A percentile compares a stretch with the other conserved stretches of the same genome.
phyloP scores from a whole-genome alignment of 2,888 invertebrate species.

The Hydriomena furcata region DNA sequence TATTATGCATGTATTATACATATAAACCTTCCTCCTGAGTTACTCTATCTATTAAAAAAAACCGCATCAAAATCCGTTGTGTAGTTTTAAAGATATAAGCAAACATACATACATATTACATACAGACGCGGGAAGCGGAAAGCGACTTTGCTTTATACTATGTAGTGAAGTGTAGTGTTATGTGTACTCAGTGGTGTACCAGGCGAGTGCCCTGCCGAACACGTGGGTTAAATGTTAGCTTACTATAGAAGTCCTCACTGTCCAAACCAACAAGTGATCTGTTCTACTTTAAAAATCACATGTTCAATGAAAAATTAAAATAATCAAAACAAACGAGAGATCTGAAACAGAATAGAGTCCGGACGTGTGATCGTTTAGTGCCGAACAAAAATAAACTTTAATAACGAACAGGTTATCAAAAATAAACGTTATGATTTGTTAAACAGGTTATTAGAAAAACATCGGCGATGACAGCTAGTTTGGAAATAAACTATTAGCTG shows the following conservation, averaged over 20 bases:
- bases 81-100: too few relatives aligned
- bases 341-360: slow-evolving; percentile 78
- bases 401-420: slow-evolving; percentile 73
- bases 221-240: too few relatives aligned
- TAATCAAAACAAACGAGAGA: slow-evolving; percentile 74
- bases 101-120: too few relatives aligned
- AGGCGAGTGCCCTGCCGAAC: too few relatives aligned
- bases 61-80: too few relatives aligned
- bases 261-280: slow-evolving; percentile 12
- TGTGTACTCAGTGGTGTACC: too few relatives aligned
- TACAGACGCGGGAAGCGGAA: too few relatives aligned
- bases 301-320: slow-evolving; percentile 71
- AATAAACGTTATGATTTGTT: slow-evolving; percentile 80
- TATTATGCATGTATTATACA: too few relatives aligned
- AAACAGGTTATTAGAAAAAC: slow-evolving; percentile 79
- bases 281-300: slow-evolving; percentile 52
- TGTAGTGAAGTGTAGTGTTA: too few relatives aligned
- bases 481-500: slow-evolving; percentile 60
- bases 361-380: slow-evolving; percentile 77
- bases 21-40: too few relatives aligned
- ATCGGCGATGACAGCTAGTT: slow-evolving; percentile 63
- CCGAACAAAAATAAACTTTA: slow-evolving; percentile 77
- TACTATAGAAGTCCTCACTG: slow-evolving; percentile 1
- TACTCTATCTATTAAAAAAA: too few relatives aligned
- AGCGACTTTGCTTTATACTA: too few relatives aligned